Evolutionary conservation across 1,140 invertebrate species (phyloP).

Genomic region (Hypsibius dujardini): DNA sequence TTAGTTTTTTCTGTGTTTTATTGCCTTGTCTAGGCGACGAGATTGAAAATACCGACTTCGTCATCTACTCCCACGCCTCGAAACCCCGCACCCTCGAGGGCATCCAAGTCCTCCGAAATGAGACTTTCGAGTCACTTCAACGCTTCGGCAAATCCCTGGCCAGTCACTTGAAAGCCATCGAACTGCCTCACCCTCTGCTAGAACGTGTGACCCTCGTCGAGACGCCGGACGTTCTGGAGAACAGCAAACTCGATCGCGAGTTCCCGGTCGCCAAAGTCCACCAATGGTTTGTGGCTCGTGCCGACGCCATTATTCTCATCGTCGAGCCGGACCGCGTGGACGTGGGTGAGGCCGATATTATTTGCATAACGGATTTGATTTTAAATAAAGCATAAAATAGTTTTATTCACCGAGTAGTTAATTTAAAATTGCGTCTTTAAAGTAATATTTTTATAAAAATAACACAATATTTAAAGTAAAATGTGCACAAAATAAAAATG

Average conservation of each 20-base stretch:
- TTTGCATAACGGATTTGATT: too few species aligned
- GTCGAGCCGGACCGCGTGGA: conserved; percentile 8
- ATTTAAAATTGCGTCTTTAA: too few species aligned
- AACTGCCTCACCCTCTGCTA: conserved; percentile 4
- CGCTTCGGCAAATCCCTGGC: conserved; percentile 1
- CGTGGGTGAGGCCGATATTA: too few species aligned
- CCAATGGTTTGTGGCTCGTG: neutral
- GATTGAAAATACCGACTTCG: conserved; percentile 4
- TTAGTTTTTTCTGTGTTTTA: too few species aligned
- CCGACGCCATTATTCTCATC: conserved; percentile 4
- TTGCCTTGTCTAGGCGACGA: neutral
- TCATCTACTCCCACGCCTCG: neutral
- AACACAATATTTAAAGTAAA: too few species aligned
- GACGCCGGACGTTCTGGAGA: neutral
- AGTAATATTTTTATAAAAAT: too few species aligned
- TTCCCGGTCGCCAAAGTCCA: conserved; percentile 1
- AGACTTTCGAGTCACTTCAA: neutral
- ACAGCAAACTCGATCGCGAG: conserved; percentile 8
- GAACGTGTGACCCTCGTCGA: neutral
- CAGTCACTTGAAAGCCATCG: conserved; percentile 9
- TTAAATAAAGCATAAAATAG: too few species aligned
- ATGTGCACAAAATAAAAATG: too few species aligned
- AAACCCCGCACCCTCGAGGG: neutral
- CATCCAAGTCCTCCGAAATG: neutral
- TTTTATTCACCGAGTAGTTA: too few species aligned